Conservation (phyloP, 2,888 invertebrate species). For the Tetranychus piercei region DNA sequence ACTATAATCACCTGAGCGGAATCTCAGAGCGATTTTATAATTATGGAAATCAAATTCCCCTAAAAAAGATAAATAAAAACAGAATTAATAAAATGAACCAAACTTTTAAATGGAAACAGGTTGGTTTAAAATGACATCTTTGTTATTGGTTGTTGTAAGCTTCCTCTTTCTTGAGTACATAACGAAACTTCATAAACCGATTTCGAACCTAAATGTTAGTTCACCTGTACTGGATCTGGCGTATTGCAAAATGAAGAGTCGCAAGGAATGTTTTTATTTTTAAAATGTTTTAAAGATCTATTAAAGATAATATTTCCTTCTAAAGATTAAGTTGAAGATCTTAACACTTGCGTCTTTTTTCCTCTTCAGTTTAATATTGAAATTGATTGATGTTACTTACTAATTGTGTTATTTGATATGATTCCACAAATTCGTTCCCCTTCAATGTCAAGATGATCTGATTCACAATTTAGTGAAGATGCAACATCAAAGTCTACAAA, state of each 20-base stretch:
- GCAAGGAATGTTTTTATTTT: too few species aligned
- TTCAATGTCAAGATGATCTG: conserved; percentile 27
- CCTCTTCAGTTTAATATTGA: conserved; percentile 4
- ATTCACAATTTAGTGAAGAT: conserved; percentile 23
- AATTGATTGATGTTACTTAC: conserved; percentile 22
- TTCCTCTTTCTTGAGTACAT: too few species aligned
- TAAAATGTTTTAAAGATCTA: too few species aligned
- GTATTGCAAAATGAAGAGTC: too few species aligned
- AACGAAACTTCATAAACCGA: too few species aligned
- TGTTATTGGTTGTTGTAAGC: too few species aligned
- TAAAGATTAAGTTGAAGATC: too few species aligned
- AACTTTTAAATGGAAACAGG: neutral
- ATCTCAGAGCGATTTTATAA: conserved; percentile 26
- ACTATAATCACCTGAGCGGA: conserved; percentile 26
- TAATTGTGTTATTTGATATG: conserved; percentile 23
- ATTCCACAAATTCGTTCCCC: conserved; percentile 27
- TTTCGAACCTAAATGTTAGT: too few species aligned
- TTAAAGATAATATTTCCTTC: too few species aligned
- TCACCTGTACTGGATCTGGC: too few species aligned
- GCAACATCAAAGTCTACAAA: conserved; percentile 28
- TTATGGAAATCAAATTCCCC: conserved; percentile 26
- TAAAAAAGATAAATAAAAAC: conserved; percentile 17
- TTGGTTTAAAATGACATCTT: too few species aligned
- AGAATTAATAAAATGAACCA: neutral
- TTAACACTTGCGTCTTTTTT: neutral